Percentiles rank a stretch among this genome's conserved stretches.
Evolutionary conservation across 2,797 vertebrate species (phyloP).

Genomic region (Allobates femoralis): DNA sequence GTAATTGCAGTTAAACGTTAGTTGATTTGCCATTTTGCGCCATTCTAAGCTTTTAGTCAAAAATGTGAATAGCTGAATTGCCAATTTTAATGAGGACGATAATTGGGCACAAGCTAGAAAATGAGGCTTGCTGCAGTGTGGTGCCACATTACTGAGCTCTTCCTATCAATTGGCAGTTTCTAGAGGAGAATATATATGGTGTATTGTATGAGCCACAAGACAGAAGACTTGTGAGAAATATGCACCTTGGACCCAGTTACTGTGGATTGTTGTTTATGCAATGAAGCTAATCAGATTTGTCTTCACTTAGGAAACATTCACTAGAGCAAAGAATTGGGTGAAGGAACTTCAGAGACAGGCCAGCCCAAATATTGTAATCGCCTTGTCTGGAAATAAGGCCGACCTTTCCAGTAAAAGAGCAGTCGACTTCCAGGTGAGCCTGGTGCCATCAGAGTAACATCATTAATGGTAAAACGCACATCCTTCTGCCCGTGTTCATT

Average conservation of each 20-base stretch:
- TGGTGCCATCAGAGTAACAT: too few relatives aligned
- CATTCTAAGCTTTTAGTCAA: too few relatives aligned
- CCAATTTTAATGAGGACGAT: too few relatives aligned
- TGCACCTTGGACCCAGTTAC: background rate
- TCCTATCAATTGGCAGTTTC: too few relatives aligned
- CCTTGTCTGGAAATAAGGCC: slow-evolving; percentile 98
- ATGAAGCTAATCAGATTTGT: background rate
- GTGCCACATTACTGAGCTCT: too few relatives aligned
- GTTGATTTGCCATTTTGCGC: too few relatives aligned
- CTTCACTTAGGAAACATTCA: slow-evolving; percentile 90
- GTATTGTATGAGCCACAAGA: background rate
- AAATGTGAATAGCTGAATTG: too few relatives aligned
- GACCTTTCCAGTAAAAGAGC: slow-evolving; percentile 97
- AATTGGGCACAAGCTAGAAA: too few relatives aligned
- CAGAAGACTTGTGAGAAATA: background rate
- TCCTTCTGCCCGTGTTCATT: background rate
- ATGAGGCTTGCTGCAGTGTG: too few relatives aligned
- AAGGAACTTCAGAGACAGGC: slow-evolving; percentile 99
- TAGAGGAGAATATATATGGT: background rate
- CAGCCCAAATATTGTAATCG: slow-evolving; percentile 99
- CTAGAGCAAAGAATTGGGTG: slow-evolving; percentile 99
- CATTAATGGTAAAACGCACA: too few relatives aligned
- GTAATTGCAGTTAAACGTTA: too few relatives aligned
- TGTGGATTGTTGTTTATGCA: too few relatives aligned
- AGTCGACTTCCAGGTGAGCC: slow-evolving; percentile 94